These are phyloP conservation scores for Alitta virens DNA, from an alignment of 2,888 invertebrate genomes.

Conservation along the genomic window DNA sequence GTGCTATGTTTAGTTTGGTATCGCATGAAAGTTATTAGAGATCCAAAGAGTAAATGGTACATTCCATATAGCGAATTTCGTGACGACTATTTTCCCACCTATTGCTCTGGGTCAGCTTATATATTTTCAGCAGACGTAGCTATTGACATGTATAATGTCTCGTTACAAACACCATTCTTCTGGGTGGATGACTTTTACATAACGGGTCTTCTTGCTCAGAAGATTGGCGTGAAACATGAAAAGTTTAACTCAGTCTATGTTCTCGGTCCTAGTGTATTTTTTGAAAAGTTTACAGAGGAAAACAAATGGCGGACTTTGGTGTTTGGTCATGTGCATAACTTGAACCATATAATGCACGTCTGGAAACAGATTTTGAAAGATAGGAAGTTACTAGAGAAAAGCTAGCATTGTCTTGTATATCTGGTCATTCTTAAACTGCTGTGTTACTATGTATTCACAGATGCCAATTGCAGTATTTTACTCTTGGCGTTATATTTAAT, in stretches of 20 bases:
- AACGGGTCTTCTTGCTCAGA: conserved; percentile 70
- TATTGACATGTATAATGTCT: conserved; percentile 62
- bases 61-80: conserved; percentile 54
- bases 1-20: conserved; percentile 55
- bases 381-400: conserved; percentile 14
- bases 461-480: too few species aligned
- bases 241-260: conserved; percentile 46
- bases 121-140: conserved; percentile 68
- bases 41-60: conserved; percentile 57
- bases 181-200: conserved; percentile 91
- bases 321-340: conserved; percentile 49
- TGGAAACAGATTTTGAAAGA: conserved; percentile 33
- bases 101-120: conserved; percentile 59
- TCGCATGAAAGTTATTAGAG: conserved; percentile 55
- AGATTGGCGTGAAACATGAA: conserved; percentile 39
- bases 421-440: too few species aligned
- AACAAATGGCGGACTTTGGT: conserved; percentile 35
- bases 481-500: too few species aligned
- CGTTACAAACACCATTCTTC: conserved; percentile 70
- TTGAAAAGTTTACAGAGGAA: conserved; percentile 40
- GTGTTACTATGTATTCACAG: too few species aligned
- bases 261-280: conserved; percentile 39
- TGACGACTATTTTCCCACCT: conserved; percentile 54
- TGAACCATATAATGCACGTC: conserved; percentile 40
- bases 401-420: not conserved